These are phyloP conservation scores for Salvelinus namaycush DNA, from an alignment of 2,113 vertebrate species.

Conservation along the genomic window DNA sequence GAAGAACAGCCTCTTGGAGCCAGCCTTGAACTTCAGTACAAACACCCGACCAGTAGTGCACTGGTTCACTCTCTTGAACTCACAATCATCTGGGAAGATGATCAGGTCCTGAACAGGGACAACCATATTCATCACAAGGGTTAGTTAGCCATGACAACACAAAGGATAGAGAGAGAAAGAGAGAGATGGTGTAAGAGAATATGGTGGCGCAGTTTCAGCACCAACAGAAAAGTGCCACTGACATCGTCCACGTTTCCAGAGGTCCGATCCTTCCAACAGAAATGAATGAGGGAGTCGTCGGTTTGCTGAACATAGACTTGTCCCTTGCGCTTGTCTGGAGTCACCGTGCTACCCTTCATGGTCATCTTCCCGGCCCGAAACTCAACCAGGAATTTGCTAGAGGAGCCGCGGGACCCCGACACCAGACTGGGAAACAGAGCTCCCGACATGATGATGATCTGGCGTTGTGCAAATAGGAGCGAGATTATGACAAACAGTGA, in stretches of 20 bases:
- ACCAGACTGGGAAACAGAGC: constrained; percentile 96
- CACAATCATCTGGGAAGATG: constrained; percentile 96
- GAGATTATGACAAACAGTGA: not conserved
- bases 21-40: constrained; percentile 95
- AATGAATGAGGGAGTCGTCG: constrained; percentile 95
- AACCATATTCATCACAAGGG: not conserved
- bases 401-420: constrained; percentile 90
- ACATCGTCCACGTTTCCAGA: constrained; percentile 91
- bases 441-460: constrained; percentile 83
- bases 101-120: constrained; percentile 83
- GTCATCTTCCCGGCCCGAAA: constrained; percentile 97
- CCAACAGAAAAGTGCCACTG: constrained; percentile 56
- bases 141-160: not conserved
- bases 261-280: constrained; percentile 97
- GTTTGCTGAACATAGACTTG: constrained; percentile 97
- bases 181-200: not conserved
- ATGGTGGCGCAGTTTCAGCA: not conserved
- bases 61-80: constrained; percentile 94
- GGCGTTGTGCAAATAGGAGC: constrained; percentile 1
- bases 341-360: constrained; percentile 92
- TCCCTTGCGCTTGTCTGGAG: constrained; percentile 95
- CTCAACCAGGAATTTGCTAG: constrained; percentile 95
- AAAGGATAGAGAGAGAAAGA: not conserved
- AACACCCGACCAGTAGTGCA: constrained; percentile 93
- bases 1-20: constrained; percentile 96